These are phyloP conservation scores for Beroe ovata DNA, from an alignment of 37 sponge, comb jelly and placozoan species.

Conservation along the genomic window DNA sequence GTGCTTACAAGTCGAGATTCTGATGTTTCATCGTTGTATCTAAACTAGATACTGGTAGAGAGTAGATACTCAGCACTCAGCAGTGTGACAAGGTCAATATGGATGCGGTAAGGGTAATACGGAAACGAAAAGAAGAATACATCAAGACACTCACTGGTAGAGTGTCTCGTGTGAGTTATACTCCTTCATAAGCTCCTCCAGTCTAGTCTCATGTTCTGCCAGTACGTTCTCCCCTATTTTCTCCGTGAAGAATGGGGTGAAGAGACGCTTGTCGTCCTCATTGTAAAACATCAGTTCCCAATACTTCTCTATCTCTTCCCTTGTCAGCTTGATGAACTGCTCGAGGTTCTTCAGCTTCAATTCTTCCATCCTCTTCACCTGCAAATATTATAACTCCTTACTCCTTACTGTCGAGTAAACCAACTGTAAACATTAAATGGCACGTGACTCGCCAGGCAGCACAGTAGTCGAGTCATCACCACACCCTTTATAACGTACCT, in stretches of 20 bases:
- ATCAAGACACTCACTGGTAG: conserved; percentile 50
- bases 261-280: conserved; percentile 73
- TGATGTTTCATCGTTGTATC: no score
- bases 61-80: no score
- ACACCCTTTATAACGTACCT: no score
- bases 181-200: conserved; percentile 11
- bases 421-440: no score
- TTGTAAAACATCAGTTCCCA: conserved; percentile 84
- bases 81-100: no score
- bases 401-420: no score
- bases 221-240: conserved; percentile 41
- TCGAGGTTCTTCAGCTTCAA: conserved; percentile 75
- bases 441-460: no score
- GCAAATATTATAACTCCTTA: neutral
- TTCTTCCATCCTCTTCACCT: conserved; percentile 74
- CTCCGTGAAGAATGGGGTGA: conserved; percentile 71
- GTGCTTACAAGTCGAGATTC: no score
- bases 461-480: no score
- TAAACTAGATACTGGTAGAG: no score
- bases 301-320: conserved; percentile 74
- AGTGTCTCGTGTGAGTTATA: conserved; percentile 25
- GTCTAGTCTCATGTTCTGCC: conserved; percentile 29
- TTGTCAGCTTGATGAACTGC: conserved; percentile 74
- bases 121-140: no score
- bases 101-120: no score